Conservation (phyloP, 2,797 vertebrate genomes). For the Poliocrania exsul region DNA sequence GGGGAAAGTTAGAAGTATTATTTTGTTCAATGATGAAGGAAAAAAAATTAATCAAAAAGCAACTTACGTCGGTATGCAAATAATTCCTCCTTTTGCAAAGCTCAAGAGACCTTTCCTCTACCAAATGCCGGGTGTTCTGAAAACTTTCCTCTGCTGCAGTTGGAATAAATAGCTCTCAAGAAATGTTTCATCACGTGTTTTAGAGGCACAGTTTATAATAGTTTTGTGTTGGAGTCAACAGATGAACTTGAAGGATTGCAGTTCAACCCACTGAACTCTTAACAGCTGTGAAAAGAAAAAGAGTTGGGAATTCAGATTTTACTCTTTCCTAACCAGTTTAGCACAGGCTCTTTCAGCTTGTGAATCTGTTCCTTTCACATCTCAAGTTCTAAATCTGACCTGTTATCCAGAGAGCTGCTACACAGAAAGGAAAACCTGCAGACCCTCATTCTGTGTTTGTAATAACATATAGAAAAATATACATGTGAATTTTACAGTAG, state of each 20-base stretch:
- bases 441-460: background rate
- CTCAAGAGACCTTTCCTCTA: slow-evolving; percentile 51
- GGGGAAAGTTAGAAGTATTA: background rate
- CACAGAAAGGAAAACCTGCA: background rate
- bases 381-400: background rate
- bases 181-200: slow-evolving; percentile 80
- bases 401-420: background rate
- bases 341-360: background rate
- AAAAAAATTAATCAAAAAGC: background rate
- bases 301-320: slow-evolving; percentile 33
- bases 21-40: slow-evolving; percentile 71
- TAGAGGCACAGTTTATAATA: slow-evolving; percentile 79
- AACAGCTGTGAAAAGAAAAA: slow-evolving; percentile 71
- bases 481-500: background rate
- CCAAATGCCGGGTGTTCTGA: slow-evolving; percentile 69
- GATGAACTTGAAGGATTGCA: slow-evolving; percentile 72
- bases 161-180: slow-evolving; percentile 80
- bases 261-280: slow-evolving; percentile 75
- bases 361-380: background rate
- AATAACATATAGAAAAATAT: background rate
- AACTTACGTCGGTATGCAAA: slow-evolving; percentile 71
- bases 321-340: slow-evolving; percentile 37
- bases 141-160: slow-evolving; percentile 64
- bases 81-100: slow-evolving; percentile 36
- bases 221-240: slow-evolving; percentile 73